phyloP scores from a whole-genome alignment of 2,113 vertebrate genomes.

The Australoheros scitulus region DNA sequence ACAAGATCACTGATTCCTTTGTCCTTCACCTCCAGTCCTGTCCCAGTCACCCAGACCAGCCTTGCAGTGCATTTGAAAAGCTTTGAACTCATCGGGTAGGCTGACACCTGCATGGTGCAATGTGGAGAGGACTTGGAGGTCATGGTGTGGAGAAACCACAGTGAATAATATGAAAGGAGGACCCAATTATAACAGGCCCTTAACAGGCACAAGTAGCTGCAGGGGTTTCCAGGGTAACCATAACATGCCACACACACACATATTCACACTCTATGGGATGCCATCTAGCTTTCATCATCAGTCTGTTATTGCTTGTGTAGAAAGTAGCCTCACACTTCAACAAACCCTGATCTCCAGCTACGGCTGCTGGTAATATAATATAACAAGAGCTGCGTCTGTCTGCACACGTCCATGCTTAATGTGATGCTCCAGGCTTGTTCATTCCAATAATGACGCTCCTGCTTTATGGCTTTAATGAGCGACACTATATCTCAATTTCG shows the following conservation, averaged over 20 bases:
- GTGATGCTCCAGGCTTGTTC: slow-evolving; percentile 20
- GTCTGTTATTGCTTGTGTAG: slow-evolving; percentile 71
- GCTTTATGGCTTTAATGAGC: slow-evolving; percentile 25
- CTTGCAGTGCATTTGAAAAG: slow-evolving; percentile 44
- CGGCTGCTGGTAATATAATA: slow-evolving; percentile 52
- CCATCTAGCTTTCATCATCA: slow-evolving; percentile 74
- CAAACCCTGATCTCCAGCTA: slow-evolving; percentile 50
- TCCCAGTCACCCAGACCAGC: slow-evolving; percentile 19
- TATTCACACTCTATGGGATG: slow-evolving; percentile 57
- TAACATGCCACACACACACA: slow-evolving; percentile 50
- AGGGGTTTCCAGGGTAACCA: slow-evolving; percentile 77
- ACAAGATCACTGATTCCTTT: slow-evolving; percentile 37
- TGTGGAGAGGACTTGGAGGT: slow-evolving; percentile 56
- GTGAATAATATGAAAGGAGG: slow-evolving; percentile 77
- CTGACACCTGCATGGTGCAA: slow-evolving; percentile 64
- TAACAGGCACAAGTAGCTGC: slow-evolving; percentile 67
- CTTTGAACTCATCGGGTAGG: slow-evolving; percentile 77
- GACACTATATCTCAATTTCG: slow-evolving; percentile 14
- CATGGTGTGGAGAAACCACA: slow-evolving; percentile 58
- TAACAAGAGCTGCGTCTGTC: slow-evolving; percentile 56
- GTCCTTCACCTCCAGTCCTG: slow-evolving; percentile 52
- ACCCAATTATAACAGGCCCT: slow-evolving; percentile 80
- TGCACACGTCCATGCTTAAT: slow-evolving; percentile 47
- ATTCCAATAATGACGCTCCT: neutral
- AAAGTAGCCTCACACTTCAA: slow-evolving; percentile 51